Base-by-base conservation (phyloP, 2,113 vertebrate genomes). In the Nothoprocta pentlandii region DNA sequence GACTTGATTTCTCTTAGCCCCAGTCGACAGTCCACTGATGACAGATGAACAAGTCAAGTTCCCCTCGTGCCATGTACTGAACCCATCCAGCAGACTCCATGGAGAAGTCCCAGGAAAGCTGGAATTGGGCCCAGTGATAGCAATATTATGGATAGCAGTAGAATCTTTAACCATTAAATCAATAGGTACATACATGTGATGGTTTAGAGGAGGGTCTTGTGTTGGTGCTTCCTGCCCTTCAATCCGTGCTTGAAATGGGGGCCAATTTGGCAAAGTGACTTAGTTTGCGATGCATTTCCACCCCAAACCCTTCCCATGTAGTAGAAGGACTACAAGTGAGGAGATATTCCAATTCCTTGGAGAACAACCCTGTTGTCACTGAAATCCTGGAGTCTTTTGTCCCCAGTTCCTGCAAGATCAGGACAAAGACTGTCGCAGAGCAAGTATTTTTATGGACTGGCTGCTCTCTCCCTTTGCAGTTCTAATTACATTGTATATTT, bases 401-500 rank as follows among this genome's bases (percentile, higher is more conserved):
- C 8, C 69, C 49, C 32, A 15, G 22, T 54, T 77, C 32, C 82
- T 0, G 1, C n/a, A 64, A 74, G 53, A 17, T 68, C 79, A 80
- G 76, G 62, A 61, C 51, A 78, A 63, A 49, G 56, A 44, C 42
- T 49, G 94, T 68, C 0, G 5, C 90, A 90, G 92, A 88, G 66
- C 10, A 4, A 32, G 73, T 75, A 41, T 62, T 93, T 95, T 92
- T 90, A 92, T 91, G 78, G 34, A 83, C 87, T 92, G 76, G 51
- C 87, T 78, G 83, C 76, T 93, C 56, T 90, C 49, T 79, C 49
- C 80, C 62, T 79, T 93, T 1, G 0, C 62, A 53, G 53, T 58
- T 92, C 84, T 92, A 93, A 95, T 96, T 94, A 87, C 85, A 49
- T 56, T 88, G 90, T 91, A 92, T 94, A 90, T 96, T 97, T 94